These are phyloP conservation scores for Forbesichthys agassizii DNA, from an alignment of 2,113 vertebrate species.

Conservation along the genomic window DNA sequence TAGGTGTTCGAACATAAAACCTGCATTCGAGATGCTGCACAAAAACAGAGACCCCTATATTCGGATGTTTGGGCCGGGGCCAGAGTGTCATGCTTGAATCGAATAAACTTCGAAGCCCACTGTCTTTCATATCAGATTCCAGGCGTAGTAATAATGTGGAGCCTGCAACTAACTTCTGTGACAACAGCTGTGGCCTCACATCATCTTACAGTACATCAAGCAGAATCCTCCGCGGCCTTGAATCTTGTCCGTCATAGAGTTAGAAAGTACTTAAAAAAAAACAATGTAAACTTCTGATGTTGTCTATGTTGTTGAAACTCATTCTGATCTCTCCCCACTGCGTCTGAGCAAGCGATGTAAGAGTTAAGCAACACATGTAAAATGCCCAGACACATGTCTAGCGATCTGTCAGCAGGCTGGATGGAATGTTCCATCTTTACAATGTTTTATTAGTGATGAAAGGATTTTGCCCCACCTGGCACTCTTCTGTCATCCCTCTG, in stretches of 20 bases:
- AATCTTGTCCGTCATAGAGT: not conserved
- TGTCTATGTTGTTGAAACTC: not conserved
- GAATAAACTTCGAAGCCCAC: constrained; percentile 31
- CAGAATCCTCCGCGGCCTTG: constrained; percentile 27
- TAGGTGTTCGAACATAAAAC: constrained; percentile 51
- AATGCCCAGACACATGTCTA: constrained; percentile 11
- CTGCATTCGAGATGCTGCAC: constrained; percentile 40
- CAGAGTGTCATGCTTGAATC: constrained; percentile 48
- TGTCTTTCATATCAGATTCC: constrained; percentile 55
- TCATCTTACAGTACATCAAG: constrained; percentile 44
- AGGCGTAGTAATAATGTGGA: constrained; percentile 43
- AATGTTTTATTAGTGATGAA: constrained; percentile 37
- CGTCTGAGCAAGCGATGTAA: constrained; percentile 9
- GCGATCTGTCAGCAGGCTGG: constrained; percentile 26
- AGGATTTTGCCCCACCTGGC: constrained; percentile 8
- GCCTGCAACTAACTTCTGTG: constrained; percentile 60
- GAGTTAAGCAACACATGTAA: constrained; percentile 31
- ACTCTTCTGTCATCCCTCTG: constrained; percentile 10
- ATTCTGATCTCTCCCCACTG: constrained; percentile 18
- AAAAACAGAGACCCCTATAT: constrained; percentile 45
- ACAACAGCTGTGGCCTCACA: constrained; percentile 61
- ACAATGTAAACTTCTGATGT: constrained; percentile 17
- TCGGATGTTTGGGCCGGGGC: constrained; percentile 39
- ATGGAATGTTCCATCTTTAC: constrained; percentile 18
- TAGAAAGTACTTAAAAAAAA: not conserved